Percentiles rank a stretch among this genome's conserved stretches.
Conservation (phyloP, 1,140 invertebrate species). For the Drosophila baimaii region DNA sequence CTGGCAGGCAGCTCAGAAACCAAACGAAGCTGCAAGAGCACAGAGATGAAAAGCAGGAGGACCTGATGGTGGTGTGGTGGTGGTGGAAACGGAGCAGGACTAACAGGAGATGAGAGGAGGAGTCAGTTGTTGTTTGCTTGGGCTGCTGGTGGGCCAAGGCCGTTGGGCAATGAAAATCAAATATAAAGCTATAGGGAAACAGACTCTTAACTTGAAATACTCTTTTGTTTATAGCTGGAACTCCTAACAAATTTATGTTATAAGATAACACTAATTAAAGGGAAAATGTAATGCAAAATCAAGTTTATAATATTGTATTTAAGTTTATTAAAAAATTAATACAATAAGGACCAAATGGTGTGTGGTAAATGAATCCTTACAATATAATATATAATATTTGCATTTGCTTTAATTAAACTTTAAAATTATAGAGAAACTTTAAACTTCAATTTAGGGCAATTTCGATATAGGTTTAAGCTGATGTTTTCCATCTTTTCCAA, state of each 20-base stretch:
- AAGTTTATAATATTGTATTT: background rate
- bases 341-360: too few species aligned
- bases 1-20: constrained; percentile 41
- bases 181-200: constrained; percentile 14
- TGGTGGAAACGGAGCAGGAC: constrained; percentile 5
- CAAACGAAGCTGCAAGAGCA: constrained; percentile 11
- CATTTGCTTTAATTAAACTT: too few species aligned
- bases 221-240: background rate
- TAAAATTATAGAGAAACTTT: too few species aligned
- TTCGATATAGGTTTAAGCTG: background rate
- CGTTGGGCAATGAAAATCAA: constrained; percentile 47
- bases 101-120: background rate
- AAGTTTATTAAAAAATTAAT: too few species aligned
- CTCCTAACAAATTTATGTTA: background rate
- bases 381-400: too few species aligned
- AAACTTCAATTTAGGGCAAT: background rate
- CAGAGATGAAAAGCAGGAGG: constrained; percentile 11
- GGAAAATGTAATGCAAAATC: background rate
- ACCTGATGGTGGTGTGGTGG: background rate
- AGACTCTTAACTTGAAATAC: background rate
- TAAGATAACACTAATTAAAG: too few species aligned
- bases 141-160: constrained; percentile 19
- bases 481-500: fast-evolving
- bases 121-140: constrained; percentile 23
- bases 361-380: too few species aligned